A percentile compares a stretch with the other conserved stretches of the same genome.
Evolutionary conservation across 2,797 vertebrate species (phyloP).

Genomic region (Pitangus sulphuratus): DNA sequence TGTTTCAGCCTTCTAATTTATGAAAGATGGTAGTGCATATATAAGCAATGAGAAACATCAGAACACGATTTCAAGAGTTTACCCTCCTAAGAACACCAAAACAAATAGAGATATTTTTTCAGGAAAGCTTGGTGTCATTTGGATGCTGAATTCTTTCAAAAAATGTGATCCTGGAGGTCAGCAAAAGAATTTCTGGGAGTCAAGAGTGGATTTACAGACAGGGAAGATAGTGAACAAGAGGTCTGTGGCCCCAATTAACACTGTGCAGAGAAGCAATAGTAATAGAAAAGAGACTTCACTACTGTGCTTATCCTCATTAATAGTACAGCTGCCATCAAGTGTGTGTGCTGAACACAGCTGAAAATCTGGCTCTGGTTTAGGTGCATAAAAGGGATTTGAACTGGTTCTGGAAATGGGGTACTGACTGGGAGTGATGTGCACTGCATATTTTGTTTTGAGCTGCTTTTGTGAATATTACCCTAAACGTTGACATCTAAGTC

Average conservation of each 20-base stretch:
- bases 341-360: background rate
- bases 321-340: conserved; percentile 13
- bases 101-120: conserved; percentile 41
- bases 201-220: conserved; percentile 53
- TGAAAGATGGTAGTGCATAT: background rate
- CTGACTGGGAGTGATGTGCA: background rate
- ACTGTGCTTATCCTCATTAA: conserved; percentile 36
- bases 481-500: background rate
- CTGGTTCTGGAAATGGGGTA: background rate
- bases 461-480: background rate
- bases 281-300: background rate
- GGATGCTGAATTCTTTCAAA: conserved; percentile 25
- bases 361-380: conserved; percentile 7
- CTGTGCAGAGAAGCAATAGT: conserved; percentile 11
- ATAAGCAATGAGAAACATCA: background rate
- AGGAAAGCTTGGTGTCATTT: conserved; percentile 37
- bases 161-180: conserved; percentile 57
- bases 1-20: background rate
- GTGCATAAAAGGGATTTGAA: background rate
- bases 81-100: background rate
- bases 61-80: background rate
- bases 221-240: conserved; percentile 48
- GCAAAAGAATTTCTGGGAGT: conserved; percentile 52
- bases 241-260: conserved; percentile 62
- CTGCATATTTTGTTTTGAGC: background rate